Conservation (phyloP, 2,113 vertebrate genomes). For the Geococcyx californianus region DNA sequence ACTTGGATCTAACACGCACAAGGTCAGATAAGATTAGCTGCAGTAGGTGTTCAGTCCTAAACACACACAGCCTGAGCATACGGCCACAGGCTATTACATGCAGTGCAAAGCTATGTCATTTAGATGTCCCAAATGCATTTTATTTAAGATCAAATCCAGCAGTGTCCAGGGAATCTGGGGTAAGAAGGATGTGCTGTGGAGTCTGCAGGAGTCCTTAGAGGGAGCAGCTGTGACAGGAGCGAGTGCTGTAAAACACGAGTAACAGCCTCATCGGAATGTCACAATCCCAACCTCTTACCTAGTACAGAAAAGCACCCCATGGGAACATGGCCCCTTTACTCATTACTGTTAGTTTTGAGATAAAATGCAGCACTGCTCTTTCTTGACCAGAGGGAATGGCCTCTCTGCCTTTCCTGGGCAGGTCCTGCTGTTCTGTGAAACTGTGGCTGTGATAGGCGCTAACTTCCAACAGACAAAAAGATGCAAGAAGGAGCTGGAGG, state of each 20-base stretch:
- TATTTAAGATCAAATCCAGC: background rate
- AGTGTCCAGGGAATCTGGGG: background rate
- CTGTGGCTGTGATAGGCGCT: background rate
- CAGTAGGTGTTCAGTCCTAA: background rate
- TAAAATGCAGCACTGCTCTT: background rate
- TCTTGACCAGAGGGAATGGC: background rate
- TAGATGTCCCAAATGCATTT: rapidly evolving
- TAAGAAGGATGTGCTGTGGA: background rate
- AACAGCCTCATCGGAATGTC: background rate
- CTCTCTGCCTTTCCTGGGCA: background rate
- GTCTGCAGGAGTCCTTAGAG: background rate
- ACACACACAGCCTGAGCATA: background rate
- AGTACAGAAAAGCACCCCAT: background rate
- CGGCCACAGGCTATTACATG: background rate
- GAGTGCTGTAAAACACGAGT: background rate
- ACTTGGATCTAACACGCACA: background rate
- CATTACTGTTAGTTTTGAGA: background rate
- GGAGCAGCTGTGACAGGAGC: background rate
- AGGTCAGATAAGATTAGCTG: background rate
- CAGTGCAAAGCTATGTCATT: background rate
- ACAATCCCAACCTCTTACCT: background rate
- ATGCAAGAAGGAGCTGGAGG: background rate
- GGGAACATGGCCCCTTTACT: background rate
- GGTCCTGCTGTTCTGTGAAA: background rate
- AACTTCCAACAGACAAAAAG: background rate